phyloP scores from a whole-genome alignment of 2,113 vertebrate genomes.

The Neodontobutis hainanensis region DNA sequence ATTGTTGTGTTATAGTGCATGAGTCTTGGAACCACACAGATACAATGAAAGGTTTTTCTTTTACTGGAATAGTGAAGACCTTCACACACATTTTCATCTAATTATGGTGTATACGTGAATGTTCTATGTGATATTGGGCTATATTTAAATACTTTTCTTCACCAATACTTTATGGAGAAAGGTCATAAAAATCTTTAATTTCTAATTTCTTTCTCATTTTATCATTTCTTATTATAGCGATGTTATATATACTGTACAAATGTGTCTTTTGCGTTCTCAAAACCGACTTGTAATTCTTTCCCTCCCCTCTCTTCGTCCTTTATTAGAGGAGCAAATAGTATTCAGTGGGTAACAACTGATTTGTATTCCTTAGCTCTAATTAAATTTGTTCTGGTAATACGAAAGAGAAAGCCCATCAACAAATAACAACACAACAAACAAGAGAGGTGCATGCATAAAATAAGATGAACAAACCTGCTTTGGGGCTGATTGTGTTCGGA shows the following conservation, averaged over 20 bases:
- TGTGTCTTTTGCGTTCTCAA: constrained; percentile 49
- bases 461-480: constrained; percentile 47
- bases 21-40: no score
- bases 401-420: constrained; percentile 67
- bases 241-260: constrained; percentile 16
- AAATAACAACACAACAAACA: constrained; percentile 67
- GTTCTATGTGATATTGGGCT: no score
- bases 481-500: constrained; percentile 62
- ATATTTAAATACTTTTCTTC: no score
- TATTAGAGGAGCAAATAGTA: constrained; percentile 63
- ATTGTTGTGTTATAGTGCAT: no score
- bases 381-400: constrained; percentile 72
- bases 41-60: no score
- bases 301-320: constrained; percentile 47
- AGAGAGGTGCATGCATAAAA: constrained; percentile 47
- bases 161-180: no score
- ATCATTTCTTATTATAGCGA: no score
- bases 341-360: constrained; percentile 65
- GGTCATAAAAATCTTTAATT: no score
- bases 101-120: no score
- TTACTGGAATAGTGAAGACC: no score
- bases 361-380: constrained; percentile 73
- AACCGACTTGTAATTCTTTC: constrained; percentile 56
- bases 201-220: no score
- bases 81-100: no score